Base-by-base conservation (phyloP, 2,797 vertebrate species). In the Notamacropus eugenii region DNA sequence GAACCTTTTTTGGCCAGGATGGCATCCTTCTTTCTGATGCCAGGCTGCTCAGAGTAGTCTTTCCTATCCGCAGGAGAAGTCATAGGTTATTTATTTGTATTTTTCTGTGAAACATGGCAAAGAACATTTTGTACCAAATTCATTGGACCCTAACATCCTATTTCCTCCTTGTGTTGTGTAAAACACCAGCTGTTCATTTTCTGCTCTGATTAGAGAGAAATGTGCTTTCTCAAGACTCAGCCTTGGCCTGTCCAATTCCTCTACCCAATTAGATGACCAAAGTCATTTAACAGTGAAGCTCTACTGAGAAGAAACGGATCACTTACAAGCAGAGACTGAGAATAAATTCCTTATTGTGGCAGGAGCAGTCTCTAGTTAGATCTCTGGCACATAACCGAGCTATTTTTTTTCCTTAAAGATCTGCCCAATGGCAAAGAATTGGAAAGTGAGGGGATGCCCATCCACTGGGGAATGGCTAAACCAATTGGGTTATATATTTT, bases 131-230 rank as follows among this genome's bases (percentile, higher is more conserved):
- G 74, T 87, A 87, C 74, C 40, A 46, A 46, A 87, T 46, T 87
- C 74, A 87, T 87, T 87, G 74, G 40, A 55, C 52, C 54, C 91
- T 28, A 54, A 96, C 90, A 46, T 24, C 24, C n/a, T 1, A 27
- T 62, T 95, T 90, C n/a, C 59, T 4, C 5, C 92, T 93, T 96
- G 67, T 91, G 90, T 14, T 56, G 29, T 90, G 90, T 74, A 34
- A 91, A 93, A 90, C 95, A 74, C 52, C 11, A 57, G 50, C 0
- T 97, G 46, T 19, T 96, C 59, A 92, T 46, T 52, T 96, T 94
- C 55, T 97, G 34, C 59, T 94, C 29, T 93, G 16, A 97, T 67
- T 67, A 90, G 54, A 5, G 50, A 4, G 54, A 93, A 94, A 14
- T 93, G 19, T 93, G 91, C 50, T 3, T 67, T 93, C 0, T 94